A percentile compares a stretch with the other conserved stretches of the same genome.
phyloP scores from a whole-genome alignment of 1,140 invertebrate genomes.

The Cryptotermes secundus region DNA sequence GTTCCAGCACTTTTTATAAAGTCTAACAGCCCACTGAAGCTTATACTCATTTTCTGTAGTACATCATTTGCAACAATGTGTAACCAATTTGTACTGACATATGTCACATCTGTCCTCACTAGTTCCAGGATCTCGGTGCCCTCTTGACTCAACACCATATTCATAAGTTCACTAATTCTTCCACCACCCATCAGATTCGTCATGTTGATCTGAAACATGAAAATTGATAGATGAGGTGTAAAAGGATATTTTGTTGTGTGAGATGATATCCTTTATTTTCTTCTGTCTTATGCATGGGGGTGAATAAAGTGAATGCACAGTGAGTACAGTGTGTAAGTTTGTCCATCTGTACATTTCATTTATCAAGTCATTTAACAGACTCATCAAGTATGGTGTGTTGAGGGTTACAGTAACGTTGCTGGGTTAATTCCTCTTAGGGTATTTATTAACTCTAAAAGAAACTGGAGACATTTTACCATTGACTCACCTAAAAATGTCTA shows the following conservation, averaged over 20 bases:
- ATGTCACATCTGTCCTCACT: not conserved
- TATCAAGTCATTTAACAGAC: too few species aligned
- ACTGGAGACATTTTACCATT: too few species aligned
- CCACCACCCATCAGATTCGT: not conserved
- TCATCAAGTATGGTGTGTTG: too few species aligned
- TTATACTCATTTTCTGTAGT: not conserved
- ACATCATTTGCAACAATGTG: not conserved
- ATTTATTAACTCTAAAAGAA: too few species aligned
- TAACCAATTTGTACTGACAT: not conserved
- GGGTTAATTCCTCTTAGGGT: too few species aligned
- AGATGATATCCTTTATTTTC: not conserved
- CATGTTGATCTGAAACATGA: slow-evolving; percentile 2
- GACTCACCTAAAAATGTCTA: too few species aligned
- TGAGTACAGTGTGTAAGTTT: too few species aligned
- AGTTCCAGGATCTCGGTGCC: not conserved
- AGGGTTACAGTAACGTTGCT: too few species aligned
- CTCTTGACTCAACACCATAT: not conserved
- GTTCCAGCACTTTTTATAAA: not conserved
- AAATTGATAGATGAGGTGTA: not conserved
- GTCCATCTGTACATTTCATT: too few species aligned
- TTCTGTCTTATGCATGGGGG: not conserved
- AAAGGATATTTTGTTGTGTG: not conserved
- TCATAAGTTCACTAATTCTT: not conserved
- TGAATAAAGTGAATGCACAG: not conserved
- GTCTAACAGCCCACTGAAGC: not conserved